Evolutionary conservation across 2,888 invertebrate species (phyloP).

Genomic region (Liodrosophila aerea): DNA sequence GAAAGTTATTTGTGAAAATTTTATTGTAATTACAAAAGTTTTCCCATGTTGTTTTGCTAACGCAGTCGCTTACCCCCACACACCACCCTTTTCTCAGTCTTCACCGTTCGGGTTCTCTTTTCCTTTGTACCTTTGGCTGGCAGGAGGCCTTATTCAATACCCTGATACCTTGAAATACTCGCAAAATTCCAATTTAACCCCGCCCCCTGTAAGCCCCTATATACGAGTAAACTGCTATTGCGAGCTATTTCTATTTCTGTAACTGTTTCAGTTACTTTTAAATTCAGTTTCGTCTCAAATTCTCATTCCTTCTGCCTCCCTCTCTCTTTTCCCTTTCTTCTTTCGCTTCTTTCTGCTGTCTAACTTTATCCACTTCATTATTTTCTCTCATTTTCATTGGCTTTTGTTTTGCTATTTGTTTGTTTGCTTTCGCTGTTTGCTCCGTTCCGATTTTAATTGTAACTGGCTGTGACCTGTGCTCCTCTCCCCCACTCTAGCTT

Average conservation of each 20-base stretch:
- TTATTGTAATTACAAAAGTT: conserved; percentile 77
- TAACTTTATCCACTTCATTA: conserved; percentile 76
- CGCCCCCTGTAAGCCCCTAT: background rate
- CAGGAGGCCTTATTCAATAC: conserved; percentile 25
- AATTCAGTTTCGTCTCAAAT: conserved; percentile 33
- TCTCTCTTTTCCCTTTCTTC: conserved; percentile 10
- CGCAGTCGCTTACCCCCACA: too few species aligned
- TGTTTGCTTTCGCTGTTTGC: conserved; percentile 45
- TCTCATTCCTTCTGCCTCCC: conserved; percentile 1
- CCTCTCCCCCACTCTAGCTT: conserved; percentile 1
- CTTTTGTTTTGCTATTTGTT: conserved; percentile 57
- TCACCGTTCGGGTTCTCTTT: background rate
- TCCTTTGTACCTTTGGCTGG: conserved; percentile 22
- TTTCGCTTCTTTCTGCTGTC: conserved; percentile 26
- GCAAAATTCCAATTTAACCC: conserved; percentile 51
- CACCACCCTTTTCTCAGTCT: background rate
- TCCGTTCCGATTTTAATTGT: conserved; percentile 72
- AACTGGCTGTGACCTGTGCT: conserved; percentile 34
- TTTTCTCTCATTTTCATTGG: conserved; percentile 73
- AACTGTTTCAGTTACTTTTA: conserved; percentile 16
- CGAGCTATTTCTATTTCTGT: conserved; percentile 45
- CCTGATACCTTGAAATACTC: conserved; percentile 67
- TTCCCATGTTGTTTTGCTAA: conserved; percentile 57
- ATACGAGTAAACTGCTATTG: background rate
- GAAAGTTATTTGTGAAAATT: conserved; percentile 77